phyloP scores from a whole-genome alignment of 1,140 invertebrate species.

The Anagrus nilaparvatae region DNA sequence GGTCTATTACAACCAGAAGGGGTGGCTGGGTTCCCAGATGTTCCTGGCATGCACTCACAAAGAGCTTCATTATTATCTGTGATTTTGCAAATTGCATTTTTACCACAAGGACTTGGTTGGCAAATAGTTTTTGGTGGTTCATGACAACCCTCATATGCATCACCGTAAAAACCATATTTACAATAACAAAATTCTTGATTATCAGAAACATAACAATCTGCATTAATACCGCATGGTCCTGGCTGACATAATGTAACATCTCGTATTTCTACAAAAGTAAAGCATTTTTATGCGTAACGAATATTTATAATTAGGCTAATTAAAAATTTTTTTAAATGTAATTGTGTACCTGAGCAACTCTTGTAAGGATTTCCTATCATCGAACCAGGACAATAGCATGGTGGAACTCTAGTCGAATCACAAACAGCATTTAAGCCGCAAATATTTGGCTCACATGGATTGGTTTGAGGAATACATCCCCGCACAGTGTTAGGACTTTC shows the following conservation, averaged over 20 bases:
- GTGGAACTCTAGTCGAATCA: constrained; percentile 62
- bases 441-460: constrained; percentile 71
- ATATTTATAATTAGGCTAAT: too few relatives aligned
- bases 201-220: constrained; percentile 65
- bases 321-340: too few relatives aligned
- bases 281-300: too few relatives aligned
- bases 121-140: constrained; percentile 54
- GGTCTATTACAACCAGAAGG: constrained; percentile 57
- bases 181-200: constrained; percentile 70
- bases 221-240: constrained; percentile 66
- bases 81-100: constrained; percentile 59
- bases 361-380: constrained; percentile 70
- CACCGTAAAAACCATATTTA: constrained; percentile 58
- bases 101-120: constrained; percentile 67
- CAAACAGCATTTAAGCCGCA: constrained; percentile 71
- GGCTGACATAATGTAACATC: constrained; percentile 56
- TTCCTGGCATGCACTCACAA: constrained; percentile 65
- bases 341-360: constrained; percentile 51
- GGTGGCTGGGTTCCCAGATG: constrained; percentile 66
- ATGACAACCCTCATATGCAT: constrained; percentile 64
- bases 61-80: constrained; percentile 53
- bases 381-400: constrained; percentile 69
- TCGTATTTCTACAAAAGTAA: too few relatives aligned
- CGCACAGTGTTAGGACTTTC: constrained; percentile 80
- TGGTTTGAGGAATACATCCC: constrained; percentile 65